Base-by-base conservation (phyloP, 2,888 invertebrate species). In the Hypsopygia costalis region DNA sequence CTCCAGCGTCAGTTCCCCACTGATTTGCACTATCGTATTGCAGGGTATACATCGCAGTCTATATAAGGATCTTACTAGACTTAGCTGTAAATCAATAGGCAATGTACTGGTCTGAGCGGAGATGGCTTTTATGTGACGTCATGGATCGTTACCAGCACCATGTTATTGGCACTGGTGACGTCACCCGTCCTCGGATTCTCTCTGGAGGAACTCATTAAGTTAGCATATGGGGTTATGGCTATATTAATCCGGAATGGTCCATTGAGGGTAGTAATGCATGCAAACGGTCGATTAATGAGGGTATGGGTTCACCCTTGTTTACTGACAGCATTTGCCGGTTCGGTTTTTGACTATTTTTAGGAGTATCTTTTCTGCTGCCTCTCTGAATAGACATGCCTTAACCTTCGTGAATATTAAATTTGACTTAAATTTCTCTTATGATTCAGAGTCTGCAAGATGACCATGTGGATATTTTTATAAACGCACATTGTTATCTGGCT, bases 101-200 rank as follows among this genome's bases (percentile, higher is more conserved):
- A 68, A 73, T 74, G 73, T 72, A 70, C 66, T 66, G 65, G 69
- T 71, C 16, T 16, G 69, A 67, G 62, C 68, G 62, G 68, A 72
- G 75, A 76, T 70, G 72, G 61, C 59, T 58, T 52, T 59, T 55
- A 56, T 32, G 47, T 83, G 86, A 87, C 83, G 86, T 86, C 87
- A 86, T 49, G 58, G 69, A 74, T 80, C 80, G 81, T 81, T 81
- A 73, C 47, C 38, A 65, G 54, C 69, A 72, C 70, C 78, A 76
- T 74, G 56, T 41, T 56, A 54, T 51, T 52, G 54, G 46, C 46
- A 43, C 38, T 46, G 56, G 43, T 82, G 82, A 80, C 81, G 81
- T 85, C 83, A 85, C 44, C 47, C 47, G 73, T 75, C 77, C 79
- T 76, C 44, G 41, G 34, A 30, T 8, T 34, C 44, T 39, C 38